Evolutionary conservation across 2,113 vertebrate genomes (phyloP).

Genomic region (Madoqua kirkii): DNA sequence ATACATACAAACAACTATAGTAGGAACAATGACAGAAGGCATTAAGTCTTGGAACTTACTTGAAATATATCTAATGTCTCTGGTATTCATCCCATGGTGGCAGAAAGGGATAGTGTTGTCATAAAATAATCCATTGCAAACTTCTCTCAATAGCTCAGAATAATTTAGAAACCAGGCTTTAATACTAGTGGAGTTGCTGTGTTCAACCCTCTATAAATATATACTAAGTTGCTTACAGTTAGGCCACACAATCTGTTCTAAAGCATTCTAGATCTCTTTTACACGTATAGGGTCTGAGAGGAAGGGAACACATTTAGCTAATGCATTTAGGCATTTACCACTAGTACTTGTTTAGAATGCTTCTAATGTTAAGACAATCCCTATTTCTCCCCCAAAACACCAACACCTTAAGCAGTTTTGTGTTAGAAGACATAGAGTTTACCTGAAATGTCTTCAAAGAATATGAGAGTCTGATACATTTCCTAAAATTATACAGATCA

Average conservation of each 20-base stretch:
- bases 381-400: not conserved
- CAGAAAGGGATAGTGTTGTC: not conserved
- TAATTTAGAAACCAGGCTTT: not conserved
- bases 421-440: not conserved
- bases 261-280: not conserved
- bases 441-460: not conserved
- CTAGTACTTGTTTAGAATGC: not conserved
- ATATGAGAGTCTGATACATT: not conserved
- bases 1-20: not conserved
- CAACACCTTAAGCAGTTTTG: not conserved
- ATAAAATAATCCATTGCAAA: not conserved
- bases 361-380: not conserved
- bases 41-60: not conserved
- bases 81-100: not conserved
- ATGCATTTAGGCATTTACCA: not conserved
- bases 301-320: not conserved
- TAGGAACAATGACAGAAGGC: not conserved
- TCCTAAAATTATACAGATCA: conserved; percentile 5
- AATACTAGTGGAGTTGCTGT: not conserved
- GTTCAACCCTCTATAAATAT: not conserved
- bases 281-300: not conserved
- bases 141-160: not conserved
- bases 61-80: not conserved
- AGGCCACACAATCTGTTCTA: not conserved
- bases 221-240: not conserved